Percentiles rank a stretch among this genome's conserved stretches.
These are phyloP conservation scores for Heliocidaris erythrogramma DNA, from an alignment of 35 echinoderm and acorn worm species.

Conservation along the genomic window DNA sequence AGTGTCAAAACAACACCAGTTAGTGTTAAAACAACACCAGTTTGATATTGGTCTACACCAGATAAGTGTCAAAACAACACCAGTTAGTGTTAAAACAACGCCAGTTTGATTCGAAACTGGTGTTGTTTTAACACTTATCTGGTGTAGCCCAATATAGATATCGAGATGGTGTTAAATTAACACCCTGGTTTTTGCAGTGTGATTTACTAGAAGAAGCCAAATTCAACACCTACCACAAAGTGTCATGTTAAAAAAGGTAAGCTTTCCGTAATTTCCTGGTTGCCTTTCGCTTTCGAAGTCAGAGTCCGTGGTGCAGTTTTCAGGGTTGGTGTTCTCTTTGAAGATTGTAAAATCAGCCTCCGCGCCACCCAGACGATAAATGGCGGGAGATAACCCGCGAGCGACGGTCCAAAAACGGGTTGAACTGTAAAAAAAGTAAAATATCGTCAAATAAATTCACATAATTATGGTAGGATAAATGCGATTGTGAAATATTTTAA, in stretches of 20 bases:
- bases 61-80: too few relatives aligned
- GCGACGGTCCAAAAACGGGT: neutral
- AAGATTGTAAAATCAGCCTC: slow-evolving; percentile 16
- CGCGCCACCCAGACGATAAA: slow-evolving; percentile 25
- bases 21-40: too few relatives aligned
- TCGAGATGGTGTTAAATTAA: too few relatives aligned
- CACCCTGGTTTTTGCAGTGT: too few relatives aligned
- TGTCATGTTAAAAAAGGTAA: neutral
- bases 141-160: too few relatives aligned
- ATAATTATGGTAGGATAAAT: neutral
- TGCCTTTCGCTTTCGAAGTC: neutral
- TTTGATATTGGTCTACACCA: too few relatives aligned
- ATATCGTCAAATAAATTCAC: neutral
- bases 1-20: too few relatives aligned
- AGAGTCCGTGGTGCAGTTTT: neutral
- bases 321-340: neutral
- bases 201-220: neutral
- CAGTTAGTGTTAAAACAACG: too few relatives aligned
- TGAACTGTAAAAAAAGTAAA: slow-evolving; percentile 1
- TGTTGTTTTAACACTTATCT: too few relatives aligned
- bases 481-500: neutral
- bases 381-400: slow-evolving; percentile 17
- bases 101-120: too few relatives aligned
- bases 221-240: neutral
- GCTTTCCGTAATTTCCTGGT: neutral